phyloP scores from a whole-genome alignment of 2,888 invertebrate species.

The Tanytarsus gracilentus region DNA sequence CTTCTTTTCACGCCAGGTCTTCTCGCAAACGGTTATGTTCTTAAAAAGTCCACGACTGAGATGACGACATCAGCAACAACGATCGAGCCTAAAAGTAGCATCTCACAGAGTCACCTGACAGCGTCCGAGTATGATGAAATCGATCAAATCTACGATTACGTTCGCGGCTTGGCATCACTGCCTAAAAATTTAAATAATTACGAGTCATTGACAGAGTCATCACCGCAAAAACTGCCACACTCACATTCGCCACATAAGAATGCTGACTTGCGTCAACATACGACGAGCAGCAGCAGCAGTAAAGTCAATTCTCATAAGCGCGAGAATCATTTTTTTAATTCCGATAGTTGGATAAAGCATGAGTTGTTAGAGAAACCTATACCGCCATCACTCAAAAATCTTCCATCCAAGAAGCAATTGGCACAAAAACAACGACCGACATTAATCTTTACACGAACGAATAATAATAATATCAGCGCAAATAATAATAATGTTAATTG shows the following conservation, averaged over 20 bases:
- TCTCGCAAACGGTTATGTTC: conserved; percentile 55
- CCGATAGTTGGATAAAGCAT: conserved; percentile 47
- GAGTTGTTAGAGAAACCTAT: conserved; percentile 63
- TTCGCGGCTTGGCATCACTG: conserved; percentile 82
- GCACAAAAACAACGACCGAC: conserved; percentile 64
- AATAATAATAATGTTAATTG: conserved; percentile 10
- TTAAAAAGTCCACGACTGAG: conserved; percentile 62
- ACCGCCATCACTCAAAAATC: conserved; percentile 86
- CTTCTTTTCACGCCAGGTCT: too few relatives aligned
- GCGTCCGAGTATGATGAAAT: conserved; percentile 91
- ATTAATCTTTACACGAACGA: conserved; percentile 63
- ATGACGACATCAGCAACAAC: conserved; percentile 46
- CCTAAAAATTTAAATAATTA: conserved; percentile 58
- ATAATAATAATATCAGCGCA: too few relatives aligned
- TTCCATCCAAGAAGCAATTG: conserved; percentile 71
- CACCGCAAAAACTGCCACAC: conserved; percentile 32
- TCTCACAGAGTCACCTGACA: conserved; percentile 50
- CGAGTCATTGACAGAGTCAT: conserved; percentile 46
- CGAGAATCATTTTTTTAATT: conserved; percentile 4
- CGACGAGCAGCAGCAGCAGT: not conserved
- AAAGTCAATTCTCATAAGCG: not conserved
- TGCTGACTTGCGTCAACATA: conserved; percentile 1
- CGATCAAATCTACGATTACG: conserved; percentile 93
- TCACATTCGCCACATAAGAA: conserved; percentile 10
- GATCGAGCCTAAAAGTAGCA: conserved; percentile 47